These are phyloP conservation scores for Pseudopleuronectes americanus DNA, from an alignment of 2,797 vertebrate genomes.

Conservation along the genomic window DNA sequence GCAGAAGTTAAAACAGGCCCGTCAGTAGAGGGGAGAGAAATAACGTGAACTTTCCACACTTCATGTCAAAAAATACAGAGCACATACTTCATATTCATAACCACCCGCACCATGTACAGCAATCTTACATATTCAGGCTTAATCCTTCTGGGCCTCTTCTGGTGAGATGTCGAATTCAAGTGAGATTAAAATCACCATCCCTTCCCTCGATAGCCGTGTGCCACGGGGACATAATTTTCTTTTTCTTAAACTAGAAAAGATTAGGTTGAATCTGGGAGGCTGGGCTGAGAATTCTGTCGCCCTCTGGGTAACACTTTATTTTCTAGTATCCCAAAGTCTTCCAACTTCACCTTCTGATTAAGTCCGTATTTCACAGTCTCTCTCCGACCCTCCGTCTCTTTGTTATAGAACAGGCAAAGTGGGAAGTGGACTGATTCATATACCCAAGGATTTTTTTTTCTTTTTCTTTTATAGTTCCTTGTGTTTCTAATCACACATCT, in stretches of 20 bases:
- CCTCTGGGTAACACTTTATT: conserved; percentile 57
- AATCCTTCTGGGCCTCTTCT: conserved; percentile 52
- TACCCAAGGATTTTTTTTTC: neutral
- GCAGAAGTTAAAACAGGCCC: conserved; percentile 4
- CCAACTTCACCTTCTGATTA: conserved; percentile 40
- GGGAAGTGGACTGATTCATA: no score
- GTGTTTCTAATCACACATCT: conserved; percentile 23
- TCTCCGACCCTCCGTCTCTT: conserved; percentile 21
- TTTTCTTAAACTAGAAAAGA: conserved; percentile 73
- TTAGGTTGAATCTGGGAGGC: conserved; percentile 50
- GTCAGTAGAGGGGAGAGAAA: conserved; percentile 8
- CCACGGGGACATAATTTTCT: conserved; percentile 66
- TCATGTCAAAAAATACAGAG: neutral
- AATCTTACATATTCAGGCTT: conserved; percentile 63
- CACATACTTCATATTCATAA: conserved; percentile 18
- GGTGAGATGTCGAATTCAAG: conserved; percentile 62
- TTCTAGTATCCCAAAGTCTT: conserved; percentile 52
- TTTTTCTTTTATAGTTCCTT: neutral
- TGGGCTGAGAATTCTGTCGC: conserved; percentile 38
- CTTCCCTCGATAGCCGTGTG: conserved; percentile 55
- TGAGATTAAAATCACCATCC: conserved; percentile 64
- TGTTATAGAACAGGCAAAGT: conserved; percentile 3
- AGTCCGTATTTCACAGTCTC: conserved; percentile 4
- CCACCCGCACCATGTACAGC: conserved; percentile 28
- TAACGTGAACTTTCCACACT: conserved; percentile 7